Evolutionary conservation across 2,797 vertebrate species (phyloP), one percentile per base, ranked within the genome.

Genomic region (Menidia menidia): DNA sequence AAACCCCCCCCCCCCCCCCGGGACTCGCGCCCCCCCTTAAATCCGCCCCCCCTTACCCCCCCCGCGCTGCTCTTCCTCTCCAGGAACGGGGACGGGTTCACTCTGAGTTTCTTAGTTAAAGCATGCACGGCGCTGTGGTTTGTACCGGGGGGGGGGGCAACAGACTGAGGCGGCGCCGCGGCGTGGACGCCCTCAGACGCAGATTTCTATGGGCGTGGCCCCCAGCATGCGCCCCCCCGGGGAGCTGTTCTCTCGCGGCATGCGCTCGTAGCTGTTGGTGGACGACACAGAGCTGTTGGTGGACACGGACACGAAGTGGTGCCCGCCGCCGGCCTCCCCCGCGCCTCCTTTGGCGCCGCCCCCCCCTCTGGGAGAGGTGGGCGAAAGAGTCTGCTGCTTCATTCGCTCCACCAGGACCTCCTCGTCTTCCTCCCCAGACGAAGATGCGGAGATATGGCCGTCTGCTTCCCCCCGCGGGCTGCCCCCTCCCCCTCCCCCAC

Each of bases 191-290:
- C 9, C 73, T 91, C 86, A 93, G 43, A 96, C 95, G 5, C 95
- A 96, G 71, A 96, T 96, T 77, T 96, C 95, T 2, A 96, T 96
- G 35, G 95, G 93, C 0, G 95, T 94, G 0, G 95, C 90, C 60
- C 94, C 93, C 31, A 95, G 87, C 82, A 96, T 94, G 61, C 92
- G 92, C 1, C 94, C 92, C 0, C 90, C 87, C 0, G 93, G 93
- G 4, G 90, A 92, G 14, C 92, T 89, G 84, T 76, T 94, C 48
- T 96, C 95, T 19, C 94, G 88, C 3, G 94, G 88, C 62, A 91
- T 84, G 0, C 95, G 90, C 15, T 96, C 95, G 10, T 94, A 95
- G 75, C 93, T 95, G 81, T 92, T 93, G 76, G 91, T 94, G 55
- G 94, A 94, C 0, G 94, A 94, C 71, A 94, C 92, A 0, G 95